phyloP scores from a whole-genome alignment of 2,888 invertebrate genomes.

The Acrocyrtus sp. region DNA sequence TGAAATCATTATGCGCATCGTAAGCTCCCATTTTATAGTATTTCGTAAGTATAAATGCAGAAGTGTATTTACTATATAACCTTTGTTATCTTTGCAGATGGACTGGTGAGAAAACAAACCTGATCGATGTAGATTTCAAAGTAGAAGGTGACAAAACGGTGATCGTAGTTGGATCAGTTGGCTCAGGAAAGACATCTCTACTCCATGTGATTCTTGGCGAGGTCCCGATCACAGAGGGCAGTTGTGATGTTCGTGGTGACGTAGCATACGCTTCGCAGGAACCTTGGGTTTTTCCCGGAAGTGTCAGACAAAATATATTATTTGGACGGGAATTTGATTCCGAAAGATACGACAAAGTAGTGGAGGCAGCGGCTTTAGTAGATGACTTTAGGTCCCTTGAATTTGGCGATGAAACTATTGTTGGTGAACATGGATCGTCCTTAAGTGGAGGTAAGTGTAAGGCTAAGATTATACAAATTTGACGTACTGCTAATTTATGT shows the following conservation, averaged over 20 bases:
- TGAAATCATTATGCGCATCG: too few relatives aligned
- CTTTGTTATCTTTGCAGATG: slow-evolving; percentile 52
- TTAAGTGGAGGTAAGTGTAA: slow-evolving; percentile 75
- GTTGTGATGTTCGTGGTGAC: slow-evolving; percentile 66
- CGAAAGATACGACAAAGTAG: slow-evolving; percentile 67
- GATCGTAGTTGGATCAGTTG: slow-evolving; percentile 52
- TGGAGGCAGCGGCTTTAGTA: slow-evolving; percentile 66
- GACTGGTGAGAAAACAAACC: slow-evolving; percentile 45
- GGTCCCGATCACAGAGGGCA: slow-evolving; percentile 67
- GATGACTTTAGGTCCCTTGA: slow-evolving; percentile 54
- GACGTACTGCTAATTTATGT: background rate
- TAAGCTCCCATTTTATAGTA: too few relatives aligned
- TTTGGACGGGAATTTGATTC: slow-evolving; percentile 50
- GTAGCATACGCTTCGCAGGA: slow-evolving; percentile 65
- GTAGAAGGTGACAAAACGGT: slow-evolving; percentile 52
- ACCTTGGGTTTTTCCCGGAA: slow-evolving; percentile 69
- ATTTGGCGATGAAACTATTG: slow-evolving; percentile 55
- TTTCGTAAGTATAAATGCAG: too few relatives aligned
- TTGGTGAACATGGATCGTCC: slow-evolving; percentile 73
- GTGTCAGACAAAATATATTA: slow-evolving; percentile 65
- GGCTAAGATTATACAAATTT: background rate
- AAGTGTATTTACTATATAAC: too few relatives aligned
- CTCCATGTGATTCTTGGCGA: slow-evolving; percentile 67
- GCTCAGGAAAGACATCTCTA: slow-evolving; percentile 59
- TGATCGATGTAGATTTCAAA: slow-evolving; percentile 42